Percentiles rank a stretch among this genome's conserved stretches.
Evolutionary conservation across 2,888 invertebrate genomes (phyloP).

Genomic region (Automeris io): DNA sequence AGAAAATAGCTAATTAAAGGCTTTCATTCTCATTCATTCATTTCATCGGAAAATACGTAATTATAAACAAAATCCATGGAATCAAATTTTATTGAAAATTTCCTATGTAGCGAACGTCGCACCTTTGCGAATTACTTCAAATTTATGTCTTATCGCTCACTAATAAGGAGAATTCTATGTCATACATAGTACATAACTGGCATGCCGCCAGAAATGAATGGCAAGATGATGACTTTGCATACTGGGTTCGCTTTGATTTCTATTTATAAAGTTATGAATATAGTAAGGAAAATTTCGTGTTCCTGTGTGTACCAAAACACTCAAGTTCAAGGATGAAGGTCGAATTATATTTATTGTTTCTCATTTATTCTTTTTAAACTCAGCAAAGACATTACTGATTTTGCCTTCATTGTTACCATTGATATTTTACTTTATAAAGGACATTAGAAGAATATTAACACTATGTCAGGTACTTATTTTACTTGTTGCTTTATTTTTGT

Average conservation of each 20-base stretch:
- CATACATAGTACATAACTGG: constrained; percentile 1
- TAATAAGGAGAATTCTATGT: neutral
- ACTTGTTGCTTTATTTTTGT: too few species aligned
- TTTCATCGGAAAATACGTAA: neutral
- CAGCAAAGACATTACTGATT: too few species aligned
- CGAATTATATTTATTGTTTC: neutral
- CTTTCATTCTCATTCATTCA: too few species aligned
- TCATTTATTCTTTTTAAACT: neutral
- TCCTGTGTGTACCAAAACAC: neutral
- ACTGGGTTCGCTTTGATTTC: constrained; percentile 3
- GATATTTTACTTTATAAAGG: too few species aligned
- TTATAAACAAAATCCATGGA: neutral
- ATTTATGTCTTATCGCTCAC: neutral
- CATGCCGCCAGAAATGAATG: constrained; percentile 1
- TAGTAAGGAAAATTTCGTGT: neutral
- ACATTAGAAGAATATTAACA: too few species aligned
- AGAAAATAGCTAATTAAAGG: too few species aligned
- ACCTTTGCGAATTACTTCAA: neutral
- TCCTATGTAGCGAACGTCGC: too few species aligned
- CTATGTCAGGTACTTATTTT: too few species aligned
- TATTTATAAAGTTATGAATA: constrained; percentile 6
- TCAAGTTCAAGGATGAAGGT: constrained; percentile 8
- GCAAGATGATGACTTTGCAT: constrained; percentile 5
- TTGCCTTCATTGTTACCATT: too few species aligned
- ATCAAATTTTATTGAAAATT: neutral